These are phyloP conservation scores for Circus cinereus DNA, from an alignment of 2,797 vertebrate genomes.

Conservation along the genomic window DNA sequence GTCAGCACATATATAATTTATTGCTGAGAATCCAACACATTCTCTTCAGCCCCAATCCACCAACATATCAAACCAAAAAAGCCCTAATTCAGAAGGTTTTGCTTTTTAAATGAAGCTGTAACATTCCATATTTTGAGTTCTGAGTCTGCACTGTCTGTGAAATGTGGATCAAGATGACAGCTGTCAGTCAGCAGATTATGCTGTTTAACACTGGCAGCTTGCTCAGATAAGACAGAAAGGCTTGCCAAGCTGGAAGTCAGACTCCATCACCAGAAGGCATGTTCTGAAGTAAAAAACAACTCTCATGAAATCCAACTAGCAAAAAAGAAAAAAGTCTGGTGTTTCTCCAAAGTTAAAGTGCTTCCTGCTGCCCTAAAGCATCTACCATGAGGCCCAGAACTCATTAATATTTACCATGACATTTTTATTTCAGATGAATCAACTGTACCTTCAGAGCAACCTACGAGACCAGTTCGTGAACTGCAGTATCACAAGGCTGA, in stretches of 20 bases:
- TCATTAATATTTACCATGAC: not conserved
- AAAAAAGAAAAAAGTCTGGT: not conserved
- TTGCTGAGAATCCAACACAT: not conserved
- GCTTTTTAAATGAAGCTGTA: not conserved
- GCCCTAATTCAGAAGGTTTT: not conserved
- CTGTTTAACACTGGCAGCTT: not conserved
- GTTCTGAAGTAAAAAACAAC: not conserved
- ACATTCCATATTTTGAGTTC: not conserved
- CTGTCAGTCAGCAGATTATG: not conserved
- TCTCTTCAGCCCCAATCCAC: not conserved
- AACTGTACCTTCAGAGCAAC: constrained; percentile 23
- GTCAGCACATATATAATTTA: not conserved
- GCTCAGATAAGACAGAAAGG: not conserved
- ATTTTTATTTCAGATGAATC: constrained; percentile 46
- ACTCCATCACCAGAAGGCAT: not conserved
- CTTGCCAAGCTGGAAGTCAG: not conserved
- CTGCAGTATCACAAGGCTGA: constrained; percentile 50
- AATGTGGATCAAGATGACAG: not conserved
- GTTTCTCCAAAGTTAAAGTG: not conserved
- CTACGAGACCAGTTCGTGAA: constrained; percentile 44
- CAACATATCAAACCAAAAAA: not conserved
- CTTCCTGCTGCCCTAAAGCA: not conserved
- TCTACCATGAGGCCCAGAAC: not conserved
- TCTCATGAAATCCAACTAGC: not conserved
- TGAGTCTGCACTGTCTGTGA: not conserved